Evolutionary conservation across 2,797 vertebrate genomes (phyloP).

Genomic region (Lagodon rhomboides): DNA sequence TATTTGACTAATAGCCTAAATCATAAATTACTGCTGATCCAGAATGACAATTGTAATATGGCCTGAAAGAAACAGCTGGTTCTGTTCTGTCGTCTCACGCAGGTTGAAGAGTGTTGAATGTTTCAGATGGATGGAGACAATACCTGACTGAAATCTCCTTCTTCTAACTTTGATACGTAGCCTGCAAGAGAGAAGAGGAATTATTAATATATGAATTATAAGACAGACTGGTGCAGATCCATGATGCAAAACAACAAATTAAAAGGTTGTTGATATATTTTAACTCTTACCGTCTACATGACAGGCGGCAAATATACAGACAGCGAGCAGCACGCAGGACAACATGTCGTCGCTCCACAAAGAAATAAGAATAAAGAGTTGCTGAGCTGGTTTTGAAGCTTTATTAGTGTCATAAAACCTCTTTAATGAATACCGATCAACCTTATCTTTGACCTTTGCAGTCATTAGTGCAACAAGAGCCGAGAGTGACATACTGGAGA

Average conservation of each 20-base stretch:
- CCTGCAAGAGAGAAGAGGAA: constrained; percentile 54
- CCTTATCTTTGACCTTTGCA: constrained; percentile 64
- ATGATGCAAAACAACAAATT: background rate
- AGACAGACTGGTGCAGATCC: background rate
- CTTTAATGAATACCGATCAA: background rate
- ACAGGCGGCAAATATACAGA: constrained; percentile 42
- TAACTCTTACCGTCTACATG: constrained; percentile 61
- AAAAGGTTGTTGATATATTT: background rate
- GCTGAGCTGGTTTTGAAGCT: background rate
- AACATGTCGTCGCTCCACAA: constrained; percentile 16
- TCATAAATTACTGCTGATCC: background rate
- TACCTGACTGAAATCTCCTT: constrained; percentile 65
- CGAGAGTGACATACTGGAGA: background rate
- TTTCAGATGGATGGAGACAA: background rate
- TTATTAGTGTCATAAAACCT: background rate
- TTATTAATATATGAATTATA: no score
- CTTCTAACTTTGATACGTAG: constrained; percentile 8
- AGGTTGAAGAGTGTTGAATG: background rate
- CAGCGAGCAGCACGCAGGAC: constrained; percentile 12
- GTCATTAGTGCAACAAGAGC: background rate
- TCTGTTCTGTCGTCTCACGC: background rate
- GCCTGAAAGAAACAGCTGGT: background rate
- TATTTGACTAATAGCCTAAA: background rate
- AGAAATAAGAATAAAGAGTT: background rate
- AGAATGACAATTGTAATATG: no score